Conservation (phyloP, 1,140 invertebrate species). For the Gryllus bimaculatus region DNA sequence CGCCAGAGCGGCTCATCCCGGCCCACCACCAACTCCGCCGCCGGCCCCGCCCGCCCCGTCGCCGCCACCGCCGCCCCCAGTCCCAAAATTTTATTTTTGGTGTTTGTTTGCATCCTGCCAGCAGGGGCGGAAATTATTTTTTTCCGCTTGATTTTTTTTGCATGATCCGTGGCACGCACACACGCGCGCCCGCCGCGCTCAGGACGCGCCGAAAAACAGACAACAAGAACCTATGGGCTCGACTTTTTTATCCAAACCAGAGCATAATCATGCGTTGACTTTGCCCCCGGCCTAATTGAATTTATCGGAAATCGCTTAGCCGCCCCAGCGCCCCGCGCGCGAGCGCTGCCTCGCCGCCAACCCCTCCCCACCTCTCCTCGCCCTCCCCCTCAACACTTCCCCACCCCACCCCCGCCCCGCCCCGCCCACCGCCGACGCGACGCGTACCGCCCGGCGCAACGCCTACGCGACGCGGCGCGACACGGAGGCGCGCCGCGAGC, state of each 20-base stretch:
- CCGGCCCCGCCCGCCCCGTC: no score
- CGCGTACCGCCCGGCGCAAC: no score
- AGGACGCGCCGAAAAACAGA: slow-evolving; percentile 11
- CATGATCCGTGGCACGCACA: neutral
- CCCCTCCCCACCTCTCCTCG: neutral
- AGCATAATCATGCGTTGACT: slow-evolving; percentile 19
- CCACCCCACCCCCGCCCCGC: neutral
- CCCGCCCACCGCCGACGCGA: no score
- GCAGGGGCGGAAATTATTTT: neutral
- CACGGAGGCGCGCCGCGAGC: no score
- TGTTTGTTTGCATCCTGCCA: neutral
- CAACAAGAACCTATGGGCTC: no score
- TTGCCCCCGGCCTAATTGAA: slow-evolving; percentile 18
- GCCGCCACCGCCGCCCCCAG: no score
- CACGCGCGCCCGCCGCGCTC: neutral
- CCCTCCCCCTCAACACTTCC: no score
- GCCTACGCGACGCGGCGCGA: no score
- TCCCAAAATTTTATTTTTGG: neutral
- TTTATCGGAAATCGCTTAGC: slow-evolving; percentile 20
- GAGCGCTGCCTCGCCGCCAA: no score
- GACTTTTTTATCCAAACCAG: slow-evolving; percentile 10
- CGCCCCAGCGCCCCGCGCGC: neutral
- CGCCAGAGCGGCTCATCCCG: no score
- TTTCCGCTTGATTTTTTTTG: neutral
- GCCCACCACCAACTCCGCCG: no score